Conservation (phyloP, 2,888 invertebrate genomes). For the Ormyrus nitidulus region DNA sequence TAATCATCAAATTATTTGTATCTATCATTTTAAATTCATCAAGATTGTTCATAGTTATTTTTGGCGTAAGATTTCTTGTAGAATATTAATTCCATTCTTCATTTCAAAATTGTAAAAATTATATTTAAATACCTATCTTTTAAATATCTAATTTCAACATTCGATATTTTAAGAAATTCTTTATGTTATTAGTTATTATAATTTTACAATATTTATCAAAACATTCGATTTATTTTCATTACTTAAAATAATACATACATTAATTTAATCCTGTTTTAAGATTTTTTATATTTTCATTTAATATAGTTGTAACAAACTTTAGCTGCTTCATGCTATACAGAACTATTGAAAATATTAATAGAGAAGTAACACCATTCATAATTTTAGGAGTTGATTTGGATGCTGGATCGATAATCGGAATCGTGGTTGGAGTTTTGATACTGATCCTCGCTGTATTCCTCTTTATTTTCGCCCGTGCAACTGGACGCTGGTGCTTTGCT, state of each 20-base stretch:
- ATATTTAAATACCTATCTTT: no score
- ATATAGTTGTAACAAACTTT: slow-evolving; percentile 2
- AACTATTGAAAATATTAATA: not conserved
- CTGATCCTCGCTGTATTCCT: slow-evolving; percentile 81
- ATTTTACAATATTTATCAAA: not conserved
- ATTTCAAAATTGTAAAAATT: no score
- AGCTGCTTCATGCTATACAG: slow-evolving; percentile 34
- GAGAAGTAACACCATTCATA: not conserved
- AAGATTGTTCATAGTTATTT: not conserved
- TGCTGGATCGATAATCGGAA: slow-evolving; percentile 86
- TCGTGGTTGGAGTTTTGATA: slow-evolving; percentile 83
- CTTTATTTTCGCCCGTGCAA: slow-evolving; percentile 86
- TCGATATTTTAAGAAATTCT: no score
- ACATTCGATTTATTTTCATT: not conserved
- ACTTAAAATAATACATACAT: not conserved
- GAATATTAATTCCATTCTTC: no score
- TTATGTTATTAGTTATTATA: not conserved
- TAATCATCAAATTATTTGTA: not conserved
- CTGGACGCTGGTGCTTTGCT: slow-evolving; percentile 91
- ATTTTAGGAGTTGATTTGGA: slow-evolving; percentile 82
- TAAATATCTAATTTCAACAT: no score
- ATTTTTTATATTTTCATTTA: not conserved
- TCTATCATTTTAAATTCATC: not conserved
- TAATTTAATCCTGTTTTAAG: slow-evolving; percentile 1
- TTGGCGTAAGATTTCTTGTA: not conserved